Evolutionary conservation across 53 echinoderm and acorn worm species (phyloP).

Genomic region (Mesocentrotus franciscanus): DNA sequence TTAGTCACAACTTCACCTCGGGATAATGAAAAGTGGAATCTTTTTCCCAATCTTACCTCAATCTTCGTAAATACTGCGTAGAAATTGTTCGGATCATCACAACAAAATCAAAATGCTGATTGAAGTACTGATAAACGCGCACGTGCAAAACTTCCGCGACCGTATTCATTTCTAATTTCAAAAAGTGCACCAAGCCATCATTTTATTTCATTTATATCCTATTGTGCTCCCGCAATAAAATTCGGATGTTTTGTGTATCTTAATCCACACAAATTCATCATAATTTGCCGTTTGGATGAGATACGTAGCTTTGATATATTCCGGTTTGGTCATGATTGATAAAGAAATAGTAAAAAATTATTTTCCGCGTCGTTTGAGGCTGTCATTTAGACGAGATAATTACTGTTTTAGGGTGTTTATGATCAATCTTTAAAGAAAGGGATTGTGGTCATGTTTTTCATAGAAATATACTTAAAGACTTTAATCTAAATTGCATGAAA

Average conservation of each 20-base stretch:
- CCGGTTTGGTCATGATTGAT: neutral
- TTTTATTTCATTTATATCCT: neutral
- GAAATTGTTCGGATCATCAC: slow-evolving; percentile 2
- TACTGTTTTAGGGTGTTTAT: neutral
- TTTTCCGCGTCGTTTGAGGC: slow-evolving; percentile 21
- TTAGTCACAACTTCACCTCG: slow-evolving; percentile 13
- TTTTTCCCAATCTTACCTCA: neutral
- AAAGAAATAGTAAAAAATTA: neutral
- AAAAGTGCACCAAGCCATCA: slow-evolving; percentile 1
- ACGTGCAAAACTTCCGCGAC: slow-evolving; percentile 24
- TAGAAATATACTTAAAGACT: neutral
- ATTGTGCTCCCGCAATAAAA: neutral
- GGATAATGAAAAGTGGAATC: slow-evolving; percentile 11
- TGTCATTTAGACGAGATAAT: neutral
- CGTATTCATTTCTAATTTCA: slow-evolving; percentile 5
- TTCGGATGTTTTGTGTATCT: slow-evolving; percentile 1
- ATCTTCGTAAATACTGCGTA: slow-evolving; percentile 2
- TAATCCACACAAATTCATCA: slow-evolving; percentile 17
- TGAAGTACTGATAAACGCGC: neutral
- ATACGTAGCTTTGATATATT: neutral
- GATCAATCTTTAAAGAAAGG: neutral
- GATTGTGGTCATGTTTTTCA: neutral
- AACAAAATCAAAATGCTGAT: neutral
- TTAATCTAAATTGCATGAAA: neutral
- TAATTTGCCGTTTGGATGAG: neutral